Evolutionary conservation across 1,140 invertebrate genomes (phyloP).

Genomic region (Lepidurus apus): DNA sequence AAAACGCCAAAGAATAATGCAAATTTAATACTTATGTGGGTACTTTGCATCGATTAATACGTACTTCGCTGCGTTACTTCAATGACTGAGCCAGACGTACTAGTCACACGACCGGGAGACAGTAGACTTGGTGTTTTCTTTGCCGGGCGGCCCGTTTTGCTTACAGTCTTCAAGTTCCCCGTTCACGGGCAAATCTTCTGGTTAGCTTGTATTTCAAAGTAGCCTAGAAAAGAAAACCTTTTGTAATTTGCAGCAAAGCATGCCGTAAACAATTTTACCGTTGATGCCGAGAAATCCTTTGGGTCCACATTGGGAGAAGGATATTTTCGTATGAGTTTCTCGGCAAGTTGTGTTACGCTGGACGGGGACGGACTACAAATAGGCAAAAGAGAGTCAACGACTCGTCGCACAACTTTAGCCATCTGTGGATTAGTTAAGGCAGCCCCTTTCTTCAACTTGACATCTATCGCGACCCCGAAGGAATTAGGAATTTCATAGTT

Average conservation of each 20-base stretch:
- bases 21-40: neutral
- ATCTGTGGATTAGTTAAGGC: slow-evolving; percentile 5
- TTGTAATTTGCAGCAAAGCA: slow-evolving; percentile 1
- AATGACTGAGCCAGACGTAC: neutral
- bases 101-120: neutral
- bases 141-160: neutral
- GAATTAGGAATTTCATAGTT: too few species aligned
- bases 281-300: neutral
- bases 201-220: too few species aligned
- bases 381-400: neutral
- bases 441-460: neutral
- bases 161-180: neutral
- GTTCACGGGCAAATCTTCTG: too few species aligned
- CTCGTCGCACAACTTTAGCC: neutral
- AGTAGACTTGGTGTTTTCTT: neutral
- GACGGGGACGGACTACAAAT: neutral
- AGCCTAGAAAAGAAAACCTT: neutral
- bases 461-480: neutral
- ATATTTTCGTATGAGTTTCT: neutral
- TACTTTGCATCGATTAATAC: neutral
- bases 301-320: neutral
- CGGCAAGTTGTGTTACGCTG: neutral
- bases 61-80: neutral
- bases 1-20: neutral
- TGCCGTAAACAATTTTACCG: neutral